Base-by-base conservation (phyloP, 2,797 vertebrate genomes). In the Melanotaenia nigrans region DNA sequence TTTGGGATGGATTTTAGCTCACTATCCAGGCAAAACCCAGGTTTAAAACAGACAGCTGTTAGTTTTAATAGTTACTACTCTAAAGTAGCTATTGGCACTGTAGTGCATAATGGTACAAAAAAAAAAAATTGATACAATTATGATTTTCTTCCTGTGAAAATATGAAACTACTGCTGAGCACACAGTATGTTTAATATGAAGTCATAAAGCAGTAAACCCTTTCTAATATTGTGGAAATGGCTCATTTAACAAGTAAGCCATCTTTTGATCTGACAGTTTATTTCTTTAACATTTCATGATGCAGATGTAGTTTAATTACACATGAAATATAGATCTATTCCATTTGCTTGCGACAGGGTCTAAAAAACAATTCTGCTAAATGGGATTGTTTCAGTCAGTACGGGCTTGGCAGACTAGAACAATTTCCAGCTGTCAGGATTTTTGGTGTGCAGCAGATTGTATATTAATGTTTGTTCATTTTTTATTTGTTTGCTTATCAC, bases 211-310 rank as follows among this genome's bases (percentile, higher is more conserved):
- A 76, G 47, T 51, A 63, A 63, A 71, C 60, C 28, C n/a, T 64
- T 56, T 68, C 22, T 75, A 79, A 83, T 81, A 61, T 42, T 61
- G 45, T 71, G 45, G 20, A 58, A 76, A 73, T 38, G 71, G 68
- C 51, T 14, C 35, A 24, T 68, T 85, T 58, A 72, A 47, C 33
- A 28, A 68, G 40, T 4, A 30, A 20, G 42, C 64, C 69, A 55
- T 75, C 82, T 76, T 78, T 62, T 71, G 25, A 68, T 47, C 25
- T 11, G 18, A 56, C 5, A 45, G 22, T 24, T 40, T 38, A 24
- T 18, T n/a, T 49, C 24, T 62, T 30, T 68, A 45, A 57, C 28
- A 59, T 61, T 61, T 56, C 24, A 64, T 65, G 57, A 7, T 57
- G 40, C 16, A 24, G 7, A 40, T 67, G n/a, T 63, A 28, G 18